These are phyloP conservation scores for Enteromius afrohamiltoni DNA, from an alignment of 2,797 vertebrate genomes.

Conservation along the genomic window DNA sequence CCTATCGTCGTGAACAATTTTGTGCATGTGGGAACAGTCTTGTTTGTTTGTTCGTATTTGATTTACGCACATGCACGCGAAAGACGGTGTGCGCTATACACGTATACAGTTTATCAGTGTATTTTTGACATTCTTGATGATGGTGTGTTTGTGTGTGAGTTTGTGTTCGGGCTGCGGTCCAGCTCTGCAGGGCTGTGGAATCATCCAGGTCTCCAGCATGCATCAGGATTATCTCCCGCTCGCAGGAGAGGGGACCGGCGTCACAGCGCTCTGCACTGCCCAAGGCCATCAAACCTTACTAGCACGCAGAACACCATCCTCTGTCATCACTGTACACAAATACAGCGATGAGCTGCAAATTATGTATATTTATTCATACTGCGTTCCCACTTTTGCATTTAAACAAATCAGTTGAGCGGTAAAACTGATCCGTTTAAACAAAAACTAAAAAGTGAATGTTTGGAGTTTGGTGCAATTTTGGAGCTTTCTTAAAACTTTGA, in stretches of 20 bases:
- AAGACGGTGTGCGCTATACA: background rate
- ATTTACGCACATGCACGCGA: background rate
- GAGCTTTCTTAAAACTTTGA: conserved; percentile 1
- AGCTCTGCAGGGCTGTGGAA: conserved; percentile 56
- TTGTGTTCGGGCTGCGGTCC: conserved; percentile 29
- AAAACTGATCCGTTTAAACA: background rate
- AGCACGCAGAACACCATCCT: conserved; percentile 7
- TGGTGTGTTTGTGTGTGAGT: conserved; percentile 23
- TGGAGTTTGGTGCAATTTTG: background rate
- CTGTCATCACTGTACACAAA: conserved; percentile 34
- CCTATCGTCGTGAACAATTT: conserved; percentile 22
- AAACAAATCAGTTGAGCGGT: background rate
- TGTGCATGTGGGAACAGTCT: conserved; percentile 12
- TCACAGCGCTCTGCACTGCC: conserved; percentile 55
- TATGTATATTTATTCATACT: conserved; percentile 29
- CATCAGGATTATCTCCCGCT: conserved; percentile 62
- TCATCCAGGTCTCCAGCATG: conserved; percentile 61
- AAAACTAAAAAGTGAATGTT: background rate
- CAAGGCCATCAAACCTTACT: conserved; percentile 51
- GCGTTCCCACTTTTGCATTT: conserved; percentile 1
- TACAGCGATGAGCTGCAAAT: conserved; percentile 33
- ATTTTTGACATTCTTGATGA: background rate
- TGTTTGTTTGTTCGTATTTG: conserved; percentile 7
- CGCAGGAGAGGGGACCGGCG: conserved; percentile 44
- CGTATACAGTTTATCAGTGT: background rate